phyloP scores from a whole-genome alignment of 1,140 invertebrate genomes.

The Dendrolimus kikuchii region DNA sequence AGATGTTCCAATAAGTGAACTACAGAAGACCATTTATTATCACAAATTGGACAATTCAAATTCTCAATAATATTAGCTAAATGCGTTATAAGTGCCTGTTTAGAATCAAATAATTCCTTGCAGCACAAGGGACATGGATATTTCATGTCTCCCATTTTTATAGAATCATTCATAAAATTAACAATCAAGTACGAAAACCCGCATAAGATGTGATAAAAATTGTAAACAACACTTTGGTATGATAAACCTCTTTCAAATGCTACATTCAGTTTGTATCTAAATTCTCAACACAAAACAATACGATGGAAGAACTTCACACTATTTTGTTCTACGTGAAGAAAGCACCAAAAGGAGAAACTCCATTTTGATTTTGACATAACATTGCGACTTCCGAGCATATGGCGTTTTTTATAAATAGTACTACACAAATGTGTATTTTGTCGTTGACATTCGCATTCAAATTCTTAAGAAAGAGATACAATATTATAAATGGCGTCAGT shows the following conservation, averaged over 20 bases:
- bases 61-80: slow-evolving; percentile 74
- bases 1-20: slow-evolving; percentile 72
- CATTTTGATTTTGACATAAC: slow-evolving; percentile 14
- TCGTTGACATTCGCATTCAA: too few species aligned
- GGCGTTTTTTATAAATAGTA: too few species aligned
- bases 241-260: slow-evolving; percentile 27
- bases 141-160: slow-evolving; percentile 69
- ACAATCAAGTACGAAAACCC: slow-evolving; percentile 1
- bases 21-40: slow-evolving; percentile 67
- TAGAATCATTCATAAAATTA: slow-evolving; percentile 9
- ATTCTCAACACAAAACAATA: slow-evolving; percentile 52
- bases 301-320: slow-evolving; percentile 67
- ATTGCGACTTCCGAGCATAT: too few species aligned
- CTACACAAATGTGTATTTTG: too few species aligned
- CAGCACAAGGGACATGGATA: slow-evolving; percentile 78
- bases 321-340: slow-evolving; percentile 37
- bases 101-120: slow-evolving; percentile 73
- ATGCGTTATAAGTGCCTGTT: slow-evolving; percentile 74
- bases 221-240: slow-evolving; percentile 45
- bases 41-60: slow-evolving; percentile 75
- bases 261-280: slow-evolving; percentile 58
- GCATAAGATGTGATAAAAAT: slow-evolving; percentile 9
- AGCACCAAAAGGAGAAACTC: slow-evolving; percentile 26
- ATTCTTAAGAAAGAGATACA: too few species aligned
- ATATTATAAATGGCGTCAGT: too few species aligned